Evolutionary conservation across 2,888 invertebrate species (phyloP).

Genomic region (Heliconius aoede): DNA sequence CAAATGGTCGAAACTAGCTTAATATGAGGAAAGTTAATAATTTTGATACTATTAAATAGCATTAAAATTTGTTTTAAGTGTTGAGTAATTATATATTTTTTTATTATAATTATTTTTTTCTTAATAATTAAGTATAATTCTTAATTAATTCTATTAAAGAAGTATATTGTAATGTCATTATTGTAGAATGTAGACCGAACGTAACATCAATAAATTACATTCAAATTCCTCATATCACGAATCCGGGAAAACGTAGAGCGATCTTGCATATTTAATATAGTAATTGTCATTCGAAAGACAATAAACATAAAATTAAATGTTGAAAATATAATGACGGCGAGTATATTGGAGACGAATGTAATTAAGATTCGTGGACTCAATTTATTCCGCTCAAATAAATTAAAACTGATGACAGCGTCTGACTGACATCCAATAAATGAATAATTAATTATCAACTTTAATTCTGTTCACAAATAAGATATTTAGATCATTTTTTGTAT

Average conservation of each 20-base stretch:
- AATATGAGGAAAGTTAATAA: too few relatives aligned
- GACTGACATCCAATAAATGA: slow-evolving; percentile 40
- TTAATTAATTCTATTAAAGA: neutral
- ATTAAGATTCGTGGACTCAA: slow-evolving; percentile 43
- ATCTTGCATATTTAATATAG: neutral
- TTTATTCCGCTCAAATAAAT: slow-evolving; percentile 44
- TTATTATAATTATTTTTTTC: too few relatives aligned
- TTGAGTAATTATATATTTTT: too few relatives aligned
- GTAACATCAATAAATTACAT: neutral
- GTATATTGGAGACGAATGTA: slow-evolving; percentile 35
- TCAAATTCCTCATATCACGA: neutral
- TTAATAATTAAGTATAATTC: too few relatives aligned
- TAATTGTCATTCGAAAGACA: neutral
- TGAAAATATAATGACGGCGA: slow-evolving; percentile 26
- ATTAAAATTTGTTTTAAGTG: too few relatives aligned
- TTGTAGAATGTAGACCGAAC: neutral
- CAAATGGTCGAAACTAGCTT: too few relatives aligned
- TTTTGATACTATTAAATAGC: too few relatives aligned
- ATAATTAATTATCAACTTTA: slow-evolving; percentile 37
- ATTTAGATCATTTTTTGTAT: too few relatives aligned
- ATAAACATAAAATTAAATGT: slow-evolving; percentile 17
- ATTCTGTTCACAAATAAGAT: neutral
- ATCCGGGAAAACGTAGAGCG: neutral
- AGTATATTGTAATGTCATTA: neutral
- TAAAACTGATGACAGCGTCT: slow-evolving; percentile 41